phyloP scores from a whole-genome alignment of 2,888 invertebrate species.

The Carabus problematicus region DNA sequence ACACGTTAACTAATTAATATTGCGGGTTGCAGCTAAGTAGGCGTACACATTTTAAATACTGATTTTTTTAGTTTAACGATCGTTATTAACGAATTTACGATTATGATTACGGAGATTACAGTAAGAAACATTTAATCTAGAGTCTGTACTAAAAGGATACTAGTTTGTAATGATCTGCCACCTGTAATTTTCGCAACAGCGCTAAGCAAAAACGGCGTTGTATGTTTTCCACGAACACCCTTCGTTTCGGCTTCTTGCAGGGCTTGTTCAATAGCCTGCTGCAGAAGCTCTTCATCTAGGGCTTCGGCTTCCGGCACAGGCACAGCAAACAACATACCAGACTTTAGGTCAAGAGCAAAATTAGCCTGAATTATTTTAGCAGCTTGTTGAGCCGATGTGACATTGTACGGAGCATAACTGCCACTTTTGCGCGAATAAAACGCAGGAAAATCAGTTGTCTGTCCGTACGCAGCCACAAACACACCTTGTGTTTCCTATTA shows the following conservation, averaged over 20 bases:
- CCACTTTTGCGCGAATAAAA: constrained; percentile 88
- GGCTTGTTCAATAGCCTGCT: constrained; percentile 75
- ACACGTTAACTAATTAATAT: no score
- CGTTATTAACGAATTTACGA: no score
- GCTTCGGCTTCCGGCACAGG: constrained; percentile 82
- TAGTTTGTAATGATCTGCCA: constrained; percentile 84
- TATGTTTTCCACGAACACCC: constrained; percentile 80
- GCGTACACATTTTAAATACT: no score
- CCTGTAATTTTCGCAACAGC: constrained; percentile 79
- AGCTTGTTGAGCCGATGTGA: constrained; percentile 69
- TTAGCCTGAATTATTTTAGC: constrained; percentile 73
- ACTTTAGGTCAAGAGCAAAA: constrained; percentile 64
- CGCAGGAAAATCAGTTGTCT: constrained; percentile 83
- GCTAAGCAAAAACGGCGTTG: constrained; percentile 90
- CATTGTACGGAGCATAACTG: constrained; percentile 73
- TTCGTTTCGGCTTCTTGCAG: constrained; percentile 66
- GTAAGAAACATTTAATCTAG: no score
- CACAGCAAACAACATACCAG: constrained; percentile 87
- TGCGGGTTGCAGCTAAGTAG: no score
- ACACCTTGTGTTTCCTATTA: constrained; percentile 93
- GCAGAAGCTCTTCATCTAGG: constrained; percentile 67
- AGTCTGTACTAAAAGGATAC: constrained; percentile 82
- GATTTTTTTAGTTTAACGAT: no score
- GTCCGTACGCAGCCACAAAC: constrained; percentile 80
- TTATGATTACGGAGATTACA: no score